Conservation (phyloP, 1,140 invertebrate genomes). For the Elymnias hypermnestra region DNA sequence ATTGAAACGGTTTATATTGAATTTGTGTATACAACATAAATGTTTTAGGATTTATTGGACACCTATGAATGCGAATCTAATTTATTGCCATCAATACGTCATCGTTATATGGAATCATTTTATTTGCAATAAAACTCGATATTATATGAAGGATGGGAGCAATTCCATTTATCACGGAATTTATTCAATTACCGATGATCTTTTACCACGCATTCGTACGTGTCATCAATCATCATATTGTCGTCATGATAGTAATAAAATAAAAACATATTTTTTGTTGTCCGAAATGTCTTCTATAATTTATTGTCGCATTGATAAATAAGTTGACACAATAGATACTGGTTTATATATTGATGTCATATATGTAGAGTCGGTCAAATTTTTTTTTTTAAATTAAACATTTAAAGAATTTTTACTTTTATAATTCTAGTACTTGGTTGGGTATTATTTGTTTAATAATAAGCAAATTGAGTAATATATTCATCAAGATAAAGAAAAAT, state of each 20-base stretch:
- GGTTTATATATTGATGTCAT: too few relatives aligned
- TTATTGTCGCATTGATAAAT: not conserved
- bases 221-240: not conserved
- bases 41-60: not conserved
- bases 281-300: not conserved
- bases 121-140: slow-evolving; percentile 2
- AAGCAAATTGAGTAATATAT: too few relatives aligned
- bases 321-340: too few relatives aligned
- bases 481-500: too few relatives aligned
- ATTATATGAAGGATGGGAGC: slow-evolving; percentile 1
- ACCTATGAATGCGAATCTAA: not conserved
- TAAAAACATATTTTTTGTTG: too few relatives aligned
- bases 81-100: not conserved
- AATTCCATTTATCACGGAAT: not conserved
- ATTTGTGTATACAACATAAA: not conserved
- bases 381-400: too few relatives aligned
- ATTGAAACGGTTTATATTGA: too few relatives aligned
- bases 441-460: too few relatives aligned
- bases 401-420: too few relatives aligned
- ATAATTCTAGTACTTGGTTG: too few relatives aligned
- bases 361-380: too few relatives aligned
- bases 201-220: not conserved
- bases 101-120: not conserved
- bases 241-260: not conserved
- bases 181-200: slow-evolving; percentile 2